These are phyloP conservation scores for Avahi laniger DNA, from an alignment of 2,797 vertebrate species.

Conservation along the genomic window DNA sequence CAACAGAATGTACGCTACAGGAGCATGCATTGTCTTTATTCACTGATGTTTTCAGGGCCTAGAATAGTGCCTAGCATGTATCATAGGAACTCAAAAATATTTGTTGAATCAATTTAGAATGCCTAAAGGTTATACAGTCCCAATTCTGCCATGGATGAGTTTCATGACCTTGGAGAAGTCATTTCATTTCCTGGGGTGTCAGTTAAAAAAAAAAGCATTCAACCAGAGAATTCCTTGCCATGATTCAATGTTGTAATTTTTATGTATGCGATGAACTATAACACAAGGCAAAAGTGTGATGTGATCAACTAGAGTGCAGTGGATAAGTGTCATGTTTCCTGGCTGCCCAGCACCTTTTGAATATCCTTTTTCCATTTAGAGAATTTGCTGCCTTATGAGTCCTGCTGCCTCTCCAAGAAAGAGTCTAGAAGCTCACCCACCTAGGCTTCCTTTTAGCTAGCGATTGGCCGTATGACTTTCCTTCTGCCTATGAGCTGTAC, in stretches of 20 bases:
- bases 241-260: background rate
- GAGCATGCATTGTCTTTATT: background rate
- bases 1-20: background rate
- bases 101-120: background rate
- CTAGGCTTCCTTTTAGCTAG: background rate
- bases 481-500: background rate
- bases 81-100: background rate
- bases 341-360: background rate
- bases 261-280: background rate
- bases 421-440: background rate
- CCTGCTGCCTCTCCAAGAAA: background rate
- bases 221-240: background rate
- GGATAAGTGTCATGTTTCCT: background rate
- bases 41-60: background rate
- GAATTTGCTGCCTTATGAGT: background rate
- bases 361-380: background rate
- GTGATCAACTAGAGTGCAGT: background rate
- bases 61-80: background rate
- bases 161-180: background rate
- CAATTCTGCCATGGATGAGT: background rate
- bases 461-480: background rate
- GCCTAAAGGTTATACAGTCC: background rate
- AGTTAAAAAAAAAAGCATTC: background rate
- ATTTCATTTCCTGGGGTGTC: background rate
- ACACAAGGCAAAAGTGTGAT: background rate